Evolutionary conservation across 1,140 invertebrate species (phyloP).

Genomic region (Teleopsis dalmanni): DNA sequence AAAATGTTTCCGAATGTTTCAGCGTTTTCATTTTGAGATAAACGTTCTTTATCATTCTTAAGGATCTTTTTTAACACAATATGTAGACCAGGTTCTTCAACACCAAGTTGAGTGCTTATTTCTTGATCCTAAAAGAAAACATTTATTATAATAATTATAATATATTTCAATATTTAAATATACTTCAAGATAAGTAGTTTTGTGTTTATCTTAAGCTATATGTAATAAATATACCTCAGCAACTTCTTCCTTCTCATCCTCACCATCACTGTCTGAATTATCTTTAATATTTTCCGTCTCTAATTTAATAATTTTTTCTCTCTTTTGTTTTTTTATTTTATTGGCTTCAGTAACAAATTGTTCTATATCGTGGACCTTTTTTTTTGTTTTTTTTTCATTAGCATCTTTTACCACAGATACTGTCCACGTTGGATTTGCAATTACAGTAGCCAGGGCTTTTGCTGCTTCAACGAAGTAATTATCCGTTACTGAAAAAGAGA

Average conservation of each 20-base stretch:
- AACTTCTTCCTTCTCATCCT: slow-evolving; percentile 22
- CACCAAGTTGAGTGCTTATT: slow-evolving; percentile 33
- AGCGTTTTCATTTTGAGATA: slow-evolving; percentile 21
- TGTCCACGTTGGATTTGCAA: slow-evolving; percentile 45
- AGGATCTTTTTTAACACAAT: slow-evolving; percentile 74
- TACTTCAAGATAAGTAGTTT: neutral
- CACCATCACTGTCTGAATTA: slow-evolving; percentile 12
- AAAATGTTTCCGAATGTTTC: slow-evolving; percentile 47
- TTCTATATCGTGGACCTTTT: slow-evolving; percentile 27
- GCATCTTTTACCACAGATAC: slow-evolving; percentile 28
- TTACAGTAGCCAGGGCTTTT: slow-evolving; percentile 43
- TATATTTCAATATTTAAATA: neutral
- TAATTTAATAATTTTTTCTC: neutral
- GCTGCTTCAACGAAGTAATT: slow-evolving; percentile 41
- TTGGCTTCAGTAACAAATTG: slow-evolving; percentile 27
- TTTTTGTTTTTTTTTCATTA: slow-evolving; percentile 16
- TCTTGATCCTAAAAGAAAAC: neutral
- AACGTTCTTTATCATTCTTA: slow-evolving; percentile 52
- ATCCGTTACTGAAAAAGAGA: slow-evolving; percentile 21
- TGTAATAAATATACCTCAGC: slow-evolving; percentile 20
- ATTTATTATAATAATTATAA: neutral
- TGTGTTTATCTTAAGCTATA: slow-evolving; percentile 45
- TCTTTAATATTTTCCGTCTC: slow-evolving; percentile 7
- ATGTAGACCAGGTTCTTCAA: slow-evolving; percentile 77
- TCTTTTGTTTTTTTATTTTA: slow-evolving; percentile 19